These are phyloP conservation scores for Heliconius cydno DNA, from an alignment of 2,888 invertebrate genomes.

Conservation along the genomic window DNA sequence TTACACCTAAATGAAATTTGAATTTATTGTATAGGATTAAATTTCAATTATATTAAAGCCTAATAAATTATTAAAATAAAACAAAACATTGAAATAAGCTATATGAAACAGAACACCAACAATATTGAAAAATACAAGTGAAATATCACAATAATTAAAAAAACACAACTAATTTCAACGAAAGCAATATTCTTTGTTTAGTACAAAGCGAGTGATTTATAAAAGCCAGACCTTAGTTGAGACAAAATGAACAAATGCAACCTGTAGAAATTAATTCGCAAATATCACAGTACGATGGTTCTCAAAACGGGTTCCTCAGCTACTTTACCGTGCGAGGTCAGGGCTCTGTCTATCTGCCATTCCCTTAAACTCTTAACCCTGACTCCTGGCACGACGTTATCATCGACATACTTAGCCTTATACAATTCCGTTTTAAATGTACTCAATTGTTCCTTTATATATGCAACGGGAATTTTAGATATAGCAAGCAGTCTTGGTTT, in stretches of 20 bases:
- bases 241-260: conserved; percentile 20
- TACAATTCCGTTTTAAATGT: conserved; percentile 64
- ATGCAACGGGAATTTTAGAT: conserved; percentile 69
- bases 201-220: conserved; percentile 20
- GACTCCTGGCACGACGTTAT: conserved; percentile 68
- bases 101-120: not conserved
- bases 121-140: not conserved
- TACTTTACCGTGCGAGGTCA: conserved; percentile 51
- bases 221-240: conserved; percentile 16
- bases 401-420: conserved; percentile 64
- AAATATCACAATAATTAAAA: conserved; percentile 5
- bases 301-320: conserved; percentile 57
- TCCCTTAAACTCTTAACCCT: conserved; percentile 69
- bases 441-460: conserved; percentile 67
- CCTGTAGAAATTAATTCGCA: conserved; percentile 12
- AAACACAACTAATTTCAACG: conserved; percentile 8
- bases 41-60: no score
- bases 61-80: no score
- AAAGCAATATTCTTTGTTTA: conserved; percentile 23
- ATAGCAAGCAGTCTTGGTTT: conserved; percentile 68
- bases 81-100: not conserved
- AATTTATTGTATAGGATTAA: no score
- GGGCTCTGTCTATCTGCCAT: conserved; percentile 71
- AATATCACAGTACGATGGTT: conserved; percentile 48
- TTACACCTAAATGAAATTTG: no score